A percentile compares a stretch with the other conserved stretches of the same genome.
These are phyloP conservation scores for Proterorhinus semilunaris DNA, from an alignment of 2,113 vertebrate genomes.

Conservation along the genomic window DNA sequence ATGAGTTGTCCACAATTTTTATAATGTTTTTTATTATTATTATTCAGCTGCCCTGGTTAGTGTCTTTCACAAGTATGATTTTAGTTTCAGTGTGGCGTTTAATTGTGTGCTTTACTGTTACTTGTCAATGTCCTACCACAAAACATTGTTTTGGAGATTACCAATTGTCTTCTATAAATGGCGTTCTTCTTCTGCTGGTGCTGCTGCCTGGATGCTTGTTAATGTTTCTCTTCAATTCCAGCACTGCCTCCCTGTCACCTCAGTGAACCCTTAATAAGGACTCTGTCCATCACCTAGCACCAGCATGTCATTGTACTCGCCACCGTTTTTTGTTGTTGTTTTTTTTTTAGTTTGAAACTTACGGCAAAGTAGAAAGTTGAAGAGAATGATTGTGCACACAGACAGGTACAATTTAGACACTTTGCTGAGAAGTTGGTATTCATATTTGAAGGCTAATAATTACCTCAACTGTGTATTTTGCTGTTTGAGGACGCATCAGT, in stretches of 20 bases:
- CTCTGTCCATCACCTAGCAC: conserved; percentile 34
- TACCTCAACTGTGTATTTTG: background rate
- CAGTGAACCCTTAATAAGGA: conserved; percentile 34
- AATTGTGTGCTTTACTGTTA: background rate
- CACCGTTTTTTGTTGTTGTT: background rate
- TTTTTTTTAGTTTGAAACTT: conserved; percentile 6
- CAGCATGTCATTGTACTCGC: conserved; percentile 22
- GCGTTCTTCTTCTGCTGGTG: background rate
- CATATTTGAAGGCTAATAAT: background rate
- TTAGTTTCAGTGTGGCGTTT: background rate
- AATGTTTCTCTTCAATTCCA: conserved; percentile 11
- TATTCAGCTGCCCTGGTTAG: background rate
- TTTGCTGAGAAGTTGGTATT: background rate
- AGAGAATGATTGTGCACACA: conserved; percentile 17
- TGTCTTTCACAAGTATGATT: background rate
- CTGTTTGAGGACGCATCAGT: conserved; percentile 2
- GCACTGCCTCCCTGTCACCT: conserved; percentile 30
- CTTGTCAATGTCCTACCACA: background rate
- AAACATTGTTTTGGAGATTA: background rate
- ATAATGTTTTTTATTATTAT: too few species aligned
- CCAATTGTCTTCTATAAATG: background rate
- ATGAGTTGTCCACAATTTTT: too few species aligned
- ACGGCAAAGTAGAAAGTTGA: conserved; percentile 27
- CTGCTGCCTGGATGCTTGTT: conserved; percentile 8
- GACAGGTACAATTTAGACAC: background rate